Conservation (phyloP, 1,140 invertebrate genomes). For the Calycopis cecrops region DNA sequence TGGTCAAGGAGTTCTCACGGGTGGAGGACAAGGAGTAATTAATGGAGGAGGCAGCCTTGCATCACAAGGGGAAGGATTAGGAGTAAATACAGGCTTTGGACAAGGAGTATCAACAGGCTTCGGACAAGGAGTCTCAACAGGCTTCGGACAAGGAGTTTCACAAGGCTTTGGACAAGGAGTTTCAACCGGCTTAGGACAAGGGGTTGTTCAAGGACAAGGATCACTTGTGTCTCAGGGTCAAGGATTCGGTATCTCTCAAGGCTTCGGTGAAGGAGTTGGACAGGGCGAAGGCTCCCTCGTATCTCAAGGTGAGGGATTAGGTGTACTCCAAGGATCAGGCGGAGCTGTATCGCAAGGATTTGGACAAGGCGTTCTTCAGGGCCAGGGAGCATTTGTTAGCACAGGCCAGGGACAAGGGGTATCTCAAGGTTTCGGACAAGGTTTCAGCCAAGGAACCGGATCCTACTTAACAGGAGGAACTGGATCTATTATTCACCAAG, state of each 20-base stretch:
- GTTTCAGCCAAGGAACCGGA: conserved; percentile 23
- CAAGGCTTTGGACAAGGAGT: conserved; percentile 20
- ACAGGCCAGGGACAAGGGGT: conserved; percentile 20
- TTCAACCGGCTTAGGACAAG: conserved; percentile 17
- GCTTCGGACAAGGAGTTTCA: conserved; percentile 13
- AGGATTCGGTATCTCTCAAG: conserved; percentile 22
- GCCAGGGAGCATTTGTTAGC: conserved; percentile 17
- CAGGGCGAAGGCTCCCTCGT: conserved; percentile 22
- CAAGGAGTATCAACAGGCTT: conserved; percentile 15
- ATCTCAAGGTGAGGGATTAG: conserved; percentile 25
- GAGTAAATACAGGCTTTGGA: neutral
- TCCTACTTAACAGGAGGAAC: conserved; percentile 17
- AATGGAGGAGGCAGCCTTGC: conserved; percentile 21
- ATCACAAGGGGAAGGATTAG: conserved; percentile 23
- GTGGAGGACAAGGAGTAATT: conserved; percentile 16
- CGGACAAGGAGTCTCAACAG: conserved; percentile 24
- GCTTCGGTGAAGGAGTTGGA: conserved; percentile 20
- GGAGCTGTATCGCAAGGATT: conserved; percentile 16
- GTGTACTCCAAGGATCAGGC: conserved; percentile 22
- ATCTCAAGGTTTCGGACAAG: conserved; percentile 26
- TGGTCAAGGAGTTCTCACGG: too few relatives aligned
- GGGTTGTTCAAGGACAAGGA: conserved; percentile 22
- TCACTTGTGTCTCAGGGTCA: conserved; percentile 23
- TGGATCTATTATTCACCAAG: conserved; percentile 23
- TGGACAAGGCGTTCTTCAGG: conserved; percentile 15